Evolutionary conservation across 2,888 invertebrate species (phyloP).

Genomic region (Pammene fasciana): DNA sequence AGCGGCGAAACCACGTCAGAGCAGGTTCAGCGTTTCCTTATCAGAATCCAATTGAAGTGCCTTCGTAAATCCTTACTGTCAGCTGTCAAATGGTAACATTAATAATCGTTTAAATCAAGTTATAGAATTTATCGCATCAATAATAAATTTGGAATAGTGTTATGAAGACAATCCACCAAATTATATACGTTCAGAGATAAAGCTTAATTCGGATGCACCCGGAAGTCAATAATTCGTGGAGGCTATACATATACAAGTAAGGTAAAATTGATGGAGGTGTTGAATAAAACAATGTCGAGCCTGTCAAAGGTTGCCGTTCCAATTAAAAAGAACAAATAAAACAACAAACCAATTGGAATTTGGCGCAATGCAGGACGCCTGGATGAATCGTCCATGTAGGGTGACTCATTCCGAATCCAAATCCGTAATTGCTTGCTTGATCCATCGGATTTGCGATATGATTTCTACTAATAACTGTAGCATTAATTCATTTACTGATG

Average conservation of each 20-base stretch:
- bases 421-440: slow-evolving; percentile 65
- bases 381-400: slow-evolving; percentile 67
- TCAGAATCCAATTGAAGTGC: slow-evolving; percentile 57
- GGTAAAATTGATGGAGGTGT: slow-evolving; percentile 16
- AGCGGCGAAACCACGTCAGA: slow-evolving; percentile 69
- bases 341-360: slow-evolving; percentile 68
- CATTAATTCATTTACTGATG: slow-evolving; percentile 16
- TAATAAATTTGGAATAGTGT: slow-evolving; percentile 44
- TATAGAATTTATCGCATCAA: background rate
- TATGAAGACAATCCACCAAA: slow-evolving; percentile 51
- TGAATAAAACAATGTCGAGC: slow-evolving; percentile 41
- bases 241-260: background rate
- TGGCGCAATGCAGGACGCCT: slow-evolving; percentile 80
- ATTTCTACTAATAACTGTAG: slow-evolving; percentile 47
- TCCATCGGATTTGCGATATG: slow-evolving; percentile 57
- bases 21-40: slow-evolving; percentile 73
- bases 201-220: slow-evolving; percentile 1
- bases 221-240: background rate
- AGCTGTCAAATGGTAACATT: slow-evolving; percentile 40
- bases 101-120: slow-evolving; percentile 7
- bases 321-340: slow-evolving; percentile 71
- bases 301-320: slow-evolving; percentile 57
- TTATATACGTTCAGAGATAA: slow-evolving; percentile 14
- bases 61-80: slow-evolving; percentile 47
- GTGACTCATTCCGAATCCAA: slow-evolving; percentile 69